A percentile compares a stretch with the other conserved stretches of the same genome.
Conservation (phyloP, 2,888 invertebrate genomes). For the Apamea crenata region DNA sequence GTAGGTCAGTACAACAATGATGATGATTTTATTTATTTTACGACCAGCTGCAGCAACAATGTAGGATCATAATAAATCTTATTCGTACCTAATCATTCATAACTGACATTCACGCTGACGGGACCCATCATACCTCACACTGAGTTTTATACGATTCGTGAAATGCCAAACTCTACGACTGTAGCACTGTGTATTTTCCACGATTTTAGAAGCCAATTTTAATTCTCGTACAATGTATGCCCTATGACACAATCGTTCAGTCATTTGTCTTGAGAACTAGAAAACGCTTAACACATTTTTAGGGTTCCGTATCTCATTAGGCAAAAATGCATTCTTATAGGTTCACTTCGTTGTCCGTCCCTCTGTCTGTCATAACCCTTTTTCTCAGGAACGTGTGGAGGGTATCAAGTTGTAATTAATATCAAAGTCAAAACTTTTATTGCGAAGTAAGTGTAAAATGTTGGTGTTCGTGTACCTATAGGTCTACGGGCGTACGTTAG, state of each 20-base stretch:
- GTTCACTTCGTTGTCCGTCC: not conserved
- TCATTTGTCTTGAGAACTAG: not conserved
- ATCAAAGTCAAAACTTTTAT: no score
- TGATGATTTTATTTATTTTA: not conserved
- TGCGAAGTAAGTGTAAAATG: no score
- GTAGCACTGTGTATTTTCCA: constrained; percentile 12
- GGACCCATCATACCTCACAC: constrained; percentile 30
- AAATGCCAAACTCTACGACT: constrained; percentile 35
- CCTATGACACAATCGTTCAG: not conserved
- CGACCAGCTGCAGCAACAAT: not conserved
- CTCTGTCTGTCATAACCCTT: no score
- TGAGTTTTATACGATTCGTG: constrained; percentile 48
- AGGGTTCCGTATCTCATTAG: not conserved
- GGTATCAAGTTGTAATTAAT: not conserved
- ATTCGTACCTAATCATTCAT: constrained; percentile 28
- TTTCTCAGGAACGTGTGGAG: not conserved
- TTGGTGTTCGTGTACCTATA: not conserved
- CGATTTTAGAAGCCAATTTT: constrained; percentile 20
- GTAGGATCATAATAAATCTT: constrained; percentile 1
- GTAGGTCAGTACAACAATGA: not conserved
- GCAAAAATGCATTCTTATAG: not conserved
- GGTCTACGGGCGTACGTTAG: not conserved
- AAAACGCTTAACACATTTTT: not conserved
- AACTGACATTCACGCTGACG: constrained; percentile 40
- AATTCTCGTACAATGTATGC: no score